A percentile compares a stretch with the other conserved stretches of the same genome.
Evolutionary conservation across 2,113 vertebrate species (phyloP).

Genomic region (Myotis yumanensis): DNA sequence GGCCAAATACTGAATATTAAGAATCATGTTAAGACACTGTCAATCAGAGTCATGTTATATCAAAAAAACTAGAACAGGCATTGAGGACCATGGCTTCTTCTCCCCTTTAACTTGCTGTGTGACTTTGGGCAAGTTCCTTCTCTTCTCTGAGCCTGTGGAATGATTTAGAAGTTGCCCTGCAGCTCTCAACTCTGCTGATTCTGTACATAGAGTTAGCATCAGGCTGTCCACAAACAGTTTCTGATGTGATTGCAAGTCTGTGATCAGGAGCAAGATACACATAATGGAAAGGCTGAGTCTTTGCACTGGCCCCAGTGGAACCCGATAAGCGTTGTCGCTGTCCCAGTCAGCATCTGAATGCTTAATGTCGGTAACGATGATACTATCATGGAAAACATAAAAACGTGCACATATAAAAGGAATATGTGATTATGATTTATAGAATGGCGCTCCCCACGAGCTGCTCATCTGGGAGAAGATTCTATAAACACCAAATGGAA

Average conservation of each 20-base stretch:
- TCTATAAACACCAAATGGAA: conserved; percentile 32
- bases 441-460: conserved; percentile 19
- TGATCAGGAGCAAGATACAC: background rate
- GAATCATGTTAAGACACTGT: background rate
- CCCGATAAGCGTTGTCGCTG: background rate
- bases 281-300: background rate
- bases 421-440: conserved; percentile 59
- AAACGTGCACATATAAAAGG: background rate
- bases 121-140: background rate
- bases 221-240: background rate
- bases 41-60: background rate
- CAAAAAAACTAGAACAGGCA: background rate
- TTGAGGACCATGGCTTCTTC: background rate
- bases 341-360: background rate
- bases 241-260: background rate
- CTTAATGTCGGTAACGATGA: background rate
- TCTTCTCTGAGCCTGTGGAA: background rate
- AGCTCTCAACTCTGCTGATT: background rate
- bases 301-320: background rate
- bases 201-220: background rate
- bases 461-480: conserved; percentile 51
- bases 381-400: background rate
- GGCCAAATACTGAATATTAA: background rate
- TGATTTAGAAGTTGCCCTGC: background rate
- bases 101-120: background rate